Evolutionary conservation across 2,113 vertebrate species (phyloP), one percentile per base, ranked within the genome.

Genomic region (Tapirus terrestris): DNA sequence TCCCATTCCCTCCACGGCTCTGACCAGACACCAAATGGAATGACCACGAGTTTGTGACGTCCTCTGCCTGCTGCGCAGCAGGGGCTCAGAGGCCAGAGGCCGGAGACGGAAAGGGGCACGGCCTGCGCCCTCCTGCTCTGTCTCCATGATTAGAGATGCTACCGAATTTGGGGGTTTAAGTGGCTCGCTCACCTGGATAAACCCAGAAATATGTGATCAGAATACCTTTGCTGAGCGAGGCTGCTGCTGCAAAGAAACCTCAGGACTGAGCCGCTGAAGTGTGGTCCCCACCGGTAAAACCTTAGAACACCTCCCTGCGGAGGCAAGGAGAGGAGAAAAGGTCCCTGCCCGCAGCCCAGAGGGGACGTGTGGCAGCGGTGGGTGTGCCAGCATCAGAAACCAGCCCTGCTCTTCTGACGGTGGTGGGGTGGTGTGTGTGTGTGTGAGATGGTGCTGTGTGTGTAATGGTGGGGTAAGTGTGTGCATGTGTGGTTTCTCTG

Each of bases 31-130:
- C 60, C 60, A 18, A 0, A 63, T 5, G 45, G 0, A 45, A 16
- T 16, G 61, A 8, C 2, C 51, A 53, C 2, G 45, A 21, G 48
- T 53, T 21, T n/a, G 48, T 29, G 18, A 31, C 31, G 8, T 31
- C 48, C 75, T 29, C 65, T 36, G 43, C 45, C 65, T 2, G 1
- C 8, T 6, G 1, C 25, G 18, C 3, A 2, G 36, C 18, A 0
- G 36, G 48, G 23, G 2, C 14, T 0, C 14, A 3, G 48, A 11
- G 79, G 23, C 3, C 6, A 21, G 1, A n/a, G 53, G 48, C 2
- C 5, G 0, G 23, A 33, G n/a, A 29, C 51, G 13, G 51, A 13
- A 53, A 13, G 51, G 33, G 48, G 20, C 48, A n/a, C 2, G 10
- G 17, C 75, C 8, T 7, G 2, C 9, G 33, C n/a, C 51, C 51